phyloP scores from a whole-genome alignment of 2,113 vertebrate species.

The Petaurus breviceps region DNA sequence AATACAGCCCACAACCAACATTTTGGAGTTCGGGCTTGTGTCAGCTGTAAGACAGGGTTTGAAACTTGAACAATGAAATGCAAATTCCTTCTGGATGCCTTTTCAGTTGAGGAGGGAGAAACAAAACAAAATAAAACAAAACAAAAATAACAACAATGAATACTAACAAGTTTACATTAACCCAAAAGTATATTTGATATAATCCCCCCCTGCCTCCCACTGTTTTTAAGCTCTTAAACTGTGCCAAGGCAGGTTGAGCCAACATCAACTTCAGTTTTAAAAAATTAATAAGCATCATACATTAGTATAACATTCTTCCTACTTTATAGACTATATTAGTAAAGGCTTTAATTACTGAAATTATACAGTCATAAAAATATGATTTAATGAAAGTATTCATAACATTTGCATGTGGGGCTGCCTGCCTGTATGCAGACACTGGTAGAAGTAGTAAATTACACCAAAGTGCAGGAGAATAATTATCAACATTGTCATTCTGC shows the following conservation, averaged over 20 bases:
- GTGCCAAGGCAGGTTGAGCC: slow-evolving; percentile 52
- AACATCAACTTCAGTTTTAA: slow-evolving; percentile 75
- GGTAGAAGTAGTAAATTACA: slow-evolving; percentile 51
- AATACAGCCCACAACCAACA: not conserved
- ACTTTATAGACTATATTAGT: slow-evolving; percentile 70
- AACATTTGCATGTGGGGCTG: slow-evolving; percentile 76
- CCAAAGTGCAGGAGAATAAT: slow-evolving; percentile 68
- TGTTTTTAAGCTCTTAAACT: slow-evolving; percentile 60
- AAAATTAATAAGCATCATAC: slow-evolving; percentile 73
- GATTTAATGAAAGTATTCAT: slow-evolving; percentile 79
- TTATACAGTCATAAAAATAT: slow-evolving; percentile 78
- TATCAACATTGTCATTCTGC: slow-evolving; percentile 61
- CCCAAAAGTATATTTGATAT: slow-evolving; percentile 63
- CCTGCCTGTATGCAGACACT: slow-evolving; percentile 50
- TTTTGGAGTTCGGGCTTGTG: not conserved
- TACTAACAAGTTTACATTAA: slow-evolving; percentile 74
- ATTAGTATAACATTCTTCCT: slow-evolving; percentile 74
- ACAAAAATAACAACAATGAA: slow-evolving; percentile 40
- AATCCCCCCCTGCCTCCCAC: slow-evolving; percentile 44
- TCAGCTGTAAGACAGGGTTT: not conserved
- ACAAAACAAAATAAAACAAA: not conserved
- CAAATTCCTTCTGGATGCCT: slow-evolving; percentile 46
- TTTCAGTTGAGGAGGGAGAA: slow-evolving; percentile 44
- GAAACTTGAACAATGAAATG: not conserved
- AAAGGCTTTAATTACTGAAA: slow-evolving; percentile 84